Percentiles rank a stretch among this genome's conserved stretches.
These are phyloP conservation scores for Alouatta caraya DNA, from an alignment of 2,797 vertebrate species.

Conservation along the genomic window DNA sequence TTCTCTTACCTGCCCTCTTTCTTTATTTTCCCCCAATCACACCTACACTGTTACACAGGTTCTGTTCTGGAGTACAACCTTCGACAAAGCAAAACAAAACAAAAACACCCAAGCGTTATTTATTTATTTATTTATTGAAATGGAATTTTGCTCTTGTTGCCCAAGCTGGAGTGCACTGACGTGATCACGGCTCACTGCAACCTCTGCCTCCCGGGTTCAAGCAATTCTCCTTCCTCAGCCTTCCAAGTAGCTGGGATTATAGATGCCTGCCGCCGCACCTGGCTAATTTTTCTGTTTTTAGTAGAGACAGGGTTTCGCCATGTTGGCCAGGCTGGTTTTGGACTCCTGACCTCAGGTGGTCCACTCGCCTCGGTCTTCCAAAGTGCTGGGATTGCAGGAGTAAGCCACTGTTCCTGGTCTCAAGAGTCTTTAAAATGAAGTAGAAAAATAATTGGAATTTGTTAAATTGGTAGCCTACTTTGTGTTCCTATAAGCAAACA, in stretches of 20 bases:
- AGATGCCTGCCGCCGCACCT: too few relatives aligned
- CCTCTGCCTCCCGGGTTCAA: neutral
- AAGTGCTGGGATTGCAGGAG: neutral
- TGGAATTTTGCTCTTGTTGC: neutral
- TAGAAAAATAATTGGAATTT: neutral
- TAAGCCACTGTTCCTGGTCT: neutral
- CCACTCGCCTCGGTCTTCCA: neutral
- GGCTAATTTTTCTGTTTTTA: neutral
- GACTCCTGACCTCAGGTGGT: neutral
- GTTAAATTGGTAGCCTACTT: neutral
- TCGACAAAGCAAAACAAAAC: neutral
- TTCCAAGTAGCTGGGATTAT: neutral
- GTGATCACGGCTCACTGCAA: neutral
- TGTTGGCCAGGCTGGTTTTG: neutral
- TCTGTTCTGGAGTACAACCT: neutral
- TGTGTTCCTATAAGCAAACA: neutral
- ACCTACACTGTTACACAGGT: neutral
- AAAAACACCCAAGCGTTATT: neutral
- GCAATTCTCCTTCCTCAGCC: neutral
- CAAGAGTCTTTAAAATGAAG: neutral
- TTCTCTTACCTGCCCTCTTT: too few relatives aligned
- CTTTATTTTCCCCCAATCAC: neutral
- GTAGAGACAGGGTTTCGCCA: neutral
- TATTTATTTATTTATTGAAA: neutral
- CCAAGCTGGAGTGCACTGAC: neutral